Evolutionary conservation across 2,113 vertebrate species (phyloP), one percentile per base, ranked within the genome.

Genomic region (Gasterosteus nipponicus): DNA sequence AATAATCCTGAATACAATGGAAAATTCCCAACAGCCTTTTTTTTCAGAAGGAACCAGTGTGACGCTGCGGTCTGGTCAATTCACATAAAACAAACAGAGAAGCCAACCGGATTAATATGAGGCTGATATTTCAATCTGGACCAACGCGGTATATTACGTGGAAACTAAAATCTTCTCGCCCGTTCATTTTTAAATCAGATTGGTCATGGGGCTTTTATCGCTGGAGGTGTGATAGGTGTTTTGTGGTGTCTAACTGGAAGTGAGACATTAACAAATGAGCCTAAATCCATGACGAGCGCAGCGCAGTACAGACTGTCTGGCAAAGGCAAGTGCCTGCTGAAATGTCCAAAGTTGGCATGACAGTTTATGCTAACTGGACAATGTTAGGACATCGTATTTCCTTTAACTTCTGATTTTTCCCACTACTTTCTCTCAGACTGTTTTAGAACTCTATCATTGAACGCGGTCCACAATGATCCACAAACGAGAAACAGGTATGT

Each of bases 211-310:
- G 26, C 1, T 15, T 58, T 35, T 59, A 22, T 16, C 44, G 18
- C 26, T 70, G 2, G 8, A 70, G 33, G 26, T 15, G 54, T 31
- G 16, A 46, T 35, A 14, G n/a, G 10, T 59, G 41, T 47, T 59
- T 39, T 39, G 19, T 15, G 16, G 38, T 33, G 22, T 60, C 44
- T 26, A 61, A 31, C 19, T 61, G 64, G 33, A 51, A 42, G 26
- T 26, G 57, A 60, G 54, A 41, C 33, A 16, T 61, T 69, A 11
- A 42, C 56, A 61, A 61, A 76, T 53, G 56, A 61, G 56, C n/a
- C 65, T 38, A 61, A 68, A 58, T 60, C 26, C 5, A 53, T 59
- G 49, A 44, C 39, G 12, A 49, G 53, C 10, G 14, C 12, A 49
- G 53, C 10, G 14, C 12, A 54, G 63, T 26, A 26, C 22, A 26